Base-by-base conservation (phyloP, 2,113 vertebrate species). In the Malurus elegans region DNA sequence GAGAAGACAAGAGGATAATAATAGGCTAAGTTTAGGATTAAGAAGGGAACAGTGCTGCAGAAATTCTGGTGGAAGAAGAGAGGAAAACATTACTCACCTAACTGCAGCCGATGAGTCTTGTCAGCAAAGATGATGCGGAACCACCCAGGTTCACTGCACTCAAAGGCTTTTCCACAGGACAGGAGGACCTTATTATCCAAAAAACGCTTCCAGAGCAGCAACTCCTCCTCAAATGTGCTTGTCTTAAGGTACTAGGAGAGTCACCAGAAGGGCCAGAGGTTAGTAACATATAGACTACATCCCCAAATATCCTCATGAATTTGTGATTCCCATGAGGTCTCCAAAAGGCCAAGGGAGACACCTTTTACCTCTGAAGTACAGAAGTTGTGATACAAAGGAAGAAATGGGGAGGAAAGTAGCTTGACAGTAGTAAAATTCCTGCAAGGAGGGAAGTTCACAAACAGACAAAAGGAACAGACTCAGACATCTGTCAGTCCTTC, bases 71-170 rank as follows among this genome's bases (percentile, higher is more conserved):
- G 50, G 16, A 18, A 56, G 32, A 29, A 40, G 36, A 79, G 28
- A 61, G 47, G 50, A 45, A 58, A 65, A 65, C 12, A 8, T 25
- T 32, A 45, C 99, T 98, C 60, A 99, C 99, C 99, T 51, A 99
- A 97, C 91, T 98, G 93, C 13, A 99, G 97, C 73, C 98, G 97
- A 57, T 97, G 96, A 38, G 97, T 97, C 76, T 98, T 96, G 89
- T 99, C 98, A 13, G 99, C 96, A 91, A 99, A 99, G 95, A 99
- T 95, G 25, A 99, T 94, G 32, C 99, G 98, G 96, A 99, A 99
- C 99, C 99, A 99, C 16, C 99, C 99, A 0, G 99, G 99, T 29
- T 98, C 98, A 64, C 97, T 96, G 81, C 99, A 99, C 75, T 93
- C 97, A 78, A 99, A 99, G 32, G 98, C 98, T 96, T 99, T 99